Evolutionary conservation across 2,797 vertebrate species (phyloP), one percentile per base, ranked within the genome.

Genomic region (Kryptopterus vitreolus): DNA sequence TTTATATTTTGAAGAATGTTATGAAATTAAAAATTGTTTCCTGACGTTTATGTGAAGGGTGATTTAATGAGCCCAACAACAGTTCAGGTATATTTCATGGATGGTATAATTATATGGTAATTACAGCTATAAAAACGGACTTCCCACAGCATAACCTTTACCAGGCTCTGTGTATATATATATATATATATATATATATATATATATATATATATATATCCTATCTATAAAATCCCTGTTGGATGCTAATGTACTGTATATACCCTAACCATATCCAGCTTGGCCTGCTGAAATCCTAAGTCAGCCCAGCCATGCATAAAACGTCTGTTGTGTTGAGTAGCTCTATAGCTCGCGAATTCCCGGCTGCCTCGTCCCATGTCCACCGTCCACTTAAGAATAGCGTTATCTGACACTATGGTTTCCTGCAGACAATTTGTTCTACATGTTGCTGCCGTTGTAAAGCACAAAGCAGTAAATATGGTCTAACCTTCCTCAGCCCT

Each of bases 351-450:
- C 57, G 69, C 24, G 35, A 16, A 53, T 77, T 73, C 10, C 58
- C 78, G 62, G 15, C 53, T 55, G 83, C 81, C 83, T 74, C 71
- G 57, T 73, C 52, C 71, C 71, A 38, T 24, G 46, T 62, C 75
- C 65, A 81, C 81, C 77, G 65, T 58, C 79, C 78, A 13, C 29
- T 75, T 26, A 66, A 83, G 57, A 53, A 50, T 77, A 85, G 57
- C 22, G 33, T 75, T 79, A 81, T 61, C 76, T 26, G 18, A 35
- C 58, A 84, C 78, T 70, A 58, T 58, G 15, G 75, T 59, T 62
- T 73, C 83, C 89, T 88, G 72, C 75, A 89, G 87, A 87, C 89
- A 89, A 92, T 93, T 92, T 92, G 90, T 90, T 89, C 85, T 88
- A 85, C 73, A 82, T 89, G 90, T 87, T 88, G 57, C 57, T 69